Conservation (phyloP, 2,888 invertebrate genomes). For the Ophonus ardosiacus region DNA sequence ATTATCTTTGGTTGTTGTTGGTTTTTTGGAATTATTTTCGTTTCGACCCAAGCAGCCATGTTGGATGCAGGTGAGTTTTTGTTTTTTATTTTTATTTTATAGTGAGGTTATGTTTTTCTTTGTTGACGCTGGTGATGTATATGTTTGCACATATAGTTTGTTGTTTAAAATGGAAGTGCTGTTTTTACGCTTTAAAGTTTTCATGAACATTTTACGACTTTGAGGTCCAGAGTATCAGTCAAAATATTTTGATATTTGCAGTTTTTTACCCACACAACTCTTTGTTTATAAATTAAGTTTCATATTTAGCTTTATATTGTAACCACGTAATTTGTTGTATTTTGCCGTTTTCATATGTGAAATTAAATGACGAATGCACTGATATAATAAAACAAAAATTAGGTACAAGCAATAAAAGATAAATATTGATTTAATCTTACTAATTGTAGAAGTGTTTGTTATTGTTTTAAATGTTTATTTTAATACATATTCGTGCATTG, state of each 20-base stretch:
- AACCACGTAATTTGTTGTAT: too few relatives aligned
- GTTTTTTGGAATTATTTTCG: conserved; percentile 64
- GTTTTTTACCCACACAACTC: too few relatives aligned
- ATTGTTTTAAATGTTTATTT: too few relatives aligned
- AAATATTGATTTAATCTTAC: background rate
- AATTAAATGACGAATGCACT: background rate
- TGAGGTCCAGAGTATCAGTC: too few relatives aligned
- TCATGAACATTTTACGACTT: too few relatives aligned
- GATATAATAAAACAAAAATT: background rate
- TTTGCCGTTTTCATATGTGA: background rate
- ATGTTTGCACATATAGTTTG: background rate
- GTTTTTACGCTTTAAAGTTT: too few relatives aligned
- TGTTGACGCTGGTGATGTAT: background rate
- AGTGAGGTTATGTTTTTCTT: conserved; percentile 60
- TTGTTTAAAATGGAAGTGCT: too few relatives aligned
- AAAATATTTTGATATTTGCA: too few relatives aligned
- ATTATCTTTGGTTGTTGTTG: conserved; percentile 64
- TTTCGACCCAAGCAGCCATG: conserved; percentile 72
- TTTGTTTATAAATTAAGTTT: too few relatives aligned
- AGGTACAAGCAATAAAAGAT: background rate
- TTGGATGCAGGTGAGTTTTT: conserved; percentile 79
- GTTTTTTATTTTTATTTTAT: conserved; percentile 72
- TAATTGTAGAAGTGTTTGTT: background rate
- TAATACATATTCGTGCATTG: too few relatives aligned
- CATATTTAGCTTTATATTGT: too few relatives aligned